Conservation (phyloP, 2,113 vertebrate species). For the Cyphomyrus discorhynchus region DNA sequence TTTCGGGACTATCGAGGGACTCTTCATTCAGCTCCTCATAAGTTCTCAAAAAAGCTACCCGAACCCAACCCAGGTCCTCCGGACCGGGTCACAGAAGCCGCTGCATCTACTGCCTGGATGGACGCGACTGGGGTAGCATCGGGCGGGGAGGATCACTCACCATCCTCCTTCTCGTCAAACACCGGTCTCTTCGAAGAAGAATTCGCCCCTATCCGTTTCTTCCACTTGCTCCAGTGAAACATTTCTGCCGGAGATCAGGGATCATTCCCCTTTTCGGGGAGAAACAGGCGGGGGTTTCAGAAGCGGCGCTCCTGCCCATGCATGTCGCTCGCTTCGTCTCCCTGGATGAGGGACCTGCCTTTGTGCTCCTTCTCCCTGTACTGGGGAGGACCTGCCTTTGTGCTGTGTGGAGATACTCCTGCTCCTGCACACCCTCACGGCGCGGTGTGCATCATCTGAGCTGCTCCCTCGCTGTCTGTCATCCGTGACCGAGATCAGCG, state of each 20-base stretch:
- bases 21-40: neutral
- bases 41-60: neutral
- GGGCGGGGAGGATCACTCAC: constrained; percentile 58
- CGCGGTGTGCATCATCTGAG: neutral
- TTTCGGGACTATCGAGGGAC: neutral
- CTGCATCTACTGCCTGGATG: neutral
- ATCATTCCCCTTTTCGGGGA: constrained; percentile 72
- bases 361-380: neutral
- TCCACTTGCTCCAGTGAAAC: constrained; percentile 97
- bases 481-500: neutral
- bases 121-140: neutral
- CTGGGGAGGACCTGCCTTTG: neutral
- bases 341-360: neutral
- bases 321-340: neutral
- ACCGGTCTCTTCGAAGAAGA: constrained; percentile 90
- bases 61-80: neutral
- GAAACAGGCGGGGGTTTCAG: constrained; percentile 38
- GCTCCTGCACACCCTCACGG: neutral
- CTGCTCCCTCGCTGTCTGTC: neutral
- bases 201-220: constrained; percentile 92
- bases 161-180: constrained; percentile 90
- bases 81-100: neutral
- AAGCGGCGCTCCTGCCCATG: neutral
- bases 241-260: constrained; percentile 73
- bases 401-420: neutral